Evolutionary conservation across 1,140 invertebrate species (phyloP).

Genomic region (Charaxes varanes): DNA sequence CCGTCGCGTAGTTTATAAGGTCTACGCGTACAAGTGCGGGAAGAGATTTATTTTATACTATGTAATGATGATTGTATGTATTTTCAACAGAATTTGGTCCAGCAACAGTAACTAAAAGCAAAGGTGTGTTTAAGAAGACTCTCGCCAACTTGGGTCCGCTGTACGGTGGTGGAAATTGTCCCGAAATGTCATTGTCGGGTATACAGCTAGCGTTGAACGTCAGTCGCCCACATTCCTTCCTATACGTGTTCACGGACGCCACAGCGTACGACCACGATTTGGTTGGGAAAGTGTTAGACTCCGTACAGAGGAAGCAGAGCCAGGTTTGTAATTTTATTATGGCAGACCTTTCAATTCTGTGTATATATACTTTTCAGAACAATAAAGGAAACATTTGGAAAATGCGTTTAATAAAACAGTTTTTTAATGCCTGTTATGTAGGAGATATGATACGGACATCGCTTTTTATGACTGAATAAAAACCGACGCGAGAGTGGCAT

Average conservation of each 20-base stretch:
- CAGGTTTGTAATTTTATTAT: conserved; percentile 68
- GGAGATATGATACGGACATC: too few species aligned
- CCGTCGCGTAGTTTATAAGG: too few species aligned
- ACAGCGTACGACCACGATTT: conserved; percentile 79
- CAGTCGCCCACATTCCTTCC: conserved; percentile 79
- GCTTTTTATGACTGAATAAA: too few species aligned
- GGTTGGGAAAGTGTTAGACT: conserved; percentile 77
- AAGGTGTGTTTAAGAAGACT: conserved; percentile 75
- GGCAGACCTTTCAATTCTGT: not conserved
- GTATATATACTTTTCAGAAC: not conserved
- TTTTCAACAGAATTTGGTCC: conserved; percentile 76
- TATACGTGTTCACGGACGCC: conserved; percentile 88
- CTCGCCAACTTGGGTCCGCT: conserved; percentile 75
- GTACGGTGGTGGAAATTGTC: conserved; percentile 84
- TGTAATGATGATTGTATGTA: too few species aligned
- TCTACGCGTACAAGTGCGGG: too few species aligned
- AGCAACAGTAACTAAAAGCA: conserved; percentile 77
- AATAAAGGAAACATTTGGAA: too few species aligned
- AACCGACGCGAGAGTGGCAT: too few species aligned
- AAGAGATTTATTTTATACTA: too few species aligned
- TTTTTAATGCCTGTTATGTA: too few species aligned
- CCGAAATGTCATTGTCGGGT: conserved; percentile 81
- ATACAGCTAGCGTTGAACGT: conserved; percentile 79
- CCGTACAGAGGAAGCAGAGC: conserved; percentile 82
- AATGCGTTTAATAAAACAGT: too few species aligned